Evolutionary conservation across 2,888 invertebrate genomes (phyloP), one percentile per base, ranked within the genome.

Genomic region (Ethmia dodecea): DNA sequence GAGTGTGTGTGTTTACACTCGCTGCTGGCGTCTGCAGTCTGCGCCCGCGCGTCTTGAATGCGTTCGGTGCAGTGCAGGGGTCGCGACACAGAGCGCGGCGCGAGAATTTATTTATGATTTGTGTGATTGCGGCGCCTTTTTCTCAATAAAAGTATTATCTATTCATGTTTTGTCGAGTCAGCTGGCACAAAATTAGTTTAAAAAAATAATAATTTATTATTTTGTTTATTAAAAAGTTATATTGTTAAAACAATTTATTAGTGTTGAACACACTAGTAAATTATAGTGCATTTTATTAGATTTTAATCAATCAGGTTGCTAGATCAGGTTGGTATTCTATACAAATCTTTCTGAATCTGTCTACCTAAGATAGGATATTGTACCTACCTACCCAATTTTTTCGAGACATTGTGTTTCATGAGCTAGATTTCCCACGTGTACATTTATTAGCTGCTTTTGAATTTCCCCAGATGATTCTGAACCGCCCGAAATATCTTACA

Each of bases 1-100:
- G n/a, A n/a, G n/a, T n/a, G 65, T 63, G 64, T 69, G 62, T 64
- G 63, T 77, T 67, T 77, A 72, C 74, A 75, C 73, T 62, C 64
- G 63, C 55, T 37, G 49, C 43, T 53, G 54, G 55, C 55, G 29
- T 25, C 52, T 53, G 51, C 44, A 45, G 51, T 52, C 51, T 62
- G 64, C 69, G 60, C 54, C 52, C 45, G 63, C 63, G 60, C 69
- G 51, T 42, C 43, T 39, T 38, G 31, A 13, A 11, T 15, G 31
- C 36, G 49, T 49, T 52, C 26, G 12, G 6, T 11, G 11, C 13
- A 55, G 58, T 58, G 52, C 51, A 57, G 57, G 60, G 60, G 57
- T 66, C 62, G 55, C 51, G 42, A 41, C 53, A 49, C 42, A 46
- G 43, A 53, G 49, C 53, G 34, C 11, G 13, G 24, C 18, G 9